Percentiles rank a stretch among this genome's conserved stretches.
Evolutionary conservation across 2,888 invertebrate species (phyloP).

Genomic region (Magallana nippona): DNA sequence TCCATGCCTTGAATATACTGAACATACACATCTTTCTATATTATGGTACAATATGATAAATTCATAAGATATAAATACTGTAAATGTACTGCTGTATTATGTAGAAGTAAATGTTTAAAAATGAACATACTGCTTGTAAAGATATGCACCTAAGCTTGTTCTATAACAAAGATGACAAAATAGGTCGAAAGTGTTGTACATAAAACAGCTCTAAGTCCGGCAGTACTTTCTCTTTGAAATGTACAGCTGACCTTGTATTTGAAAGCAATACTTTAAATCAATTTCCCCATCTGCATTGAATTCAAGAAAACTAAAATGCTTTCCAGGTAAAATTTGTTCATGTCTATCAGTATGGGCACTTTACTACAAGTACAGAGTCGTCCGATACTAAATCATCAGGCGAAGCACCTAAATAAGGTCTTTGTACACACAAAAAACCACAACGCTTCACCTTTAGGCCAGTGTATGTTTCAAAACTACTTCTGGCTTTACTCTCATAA

Average conservation of each 20-base stretch:
- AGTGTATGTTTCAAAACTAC: slow-evolving; percentile 41
- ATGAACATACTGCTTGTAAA: no score
- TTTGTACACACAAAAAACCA: background rate
- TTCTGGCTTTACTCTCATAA: slow-evolving; percentile 49
- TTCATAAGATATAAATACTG: no score
- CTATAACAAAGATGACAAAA: no score
- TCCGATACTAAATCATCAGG: slow-evolving; percentile 22
- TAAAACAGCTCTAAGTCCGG: no score
- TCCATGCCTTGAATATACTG: no score
- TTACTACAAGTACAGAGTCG: slow-evolving; percentile 50
- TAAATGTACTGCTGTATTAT: no score
- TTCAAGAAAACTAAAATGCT: slow-evolving; percentile 46
- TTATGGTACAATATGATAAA: no score
- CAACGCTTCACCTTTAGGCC: background rate
- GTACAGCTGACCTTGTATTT: slow-evolving; percentile 55
- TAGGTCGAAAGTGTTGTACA: no score
- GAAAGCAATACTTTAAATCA: slow-evolving; percentile 49
- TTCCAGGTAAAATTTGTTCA: slow-evolving; percentile 44
- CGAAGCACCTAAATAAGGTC: background rate
- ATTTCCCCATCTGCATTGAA: slow-evolving; percentile 25
- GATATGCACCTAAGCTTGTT: no score
- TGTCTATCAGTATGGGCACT: slow-evolving; percentile 56
- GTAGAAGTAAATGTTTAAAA: no score
- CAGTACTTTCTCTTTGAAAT: slow-evolving; percentile 35
- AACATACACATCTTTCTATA: no score